A percentile compares a stretch with the other conserved stretches of the same genome.
phyloP scores from a whole-genome alignment of 2,797 vertebrate genomes.

The Phoeniculus purpureus region DNA sequence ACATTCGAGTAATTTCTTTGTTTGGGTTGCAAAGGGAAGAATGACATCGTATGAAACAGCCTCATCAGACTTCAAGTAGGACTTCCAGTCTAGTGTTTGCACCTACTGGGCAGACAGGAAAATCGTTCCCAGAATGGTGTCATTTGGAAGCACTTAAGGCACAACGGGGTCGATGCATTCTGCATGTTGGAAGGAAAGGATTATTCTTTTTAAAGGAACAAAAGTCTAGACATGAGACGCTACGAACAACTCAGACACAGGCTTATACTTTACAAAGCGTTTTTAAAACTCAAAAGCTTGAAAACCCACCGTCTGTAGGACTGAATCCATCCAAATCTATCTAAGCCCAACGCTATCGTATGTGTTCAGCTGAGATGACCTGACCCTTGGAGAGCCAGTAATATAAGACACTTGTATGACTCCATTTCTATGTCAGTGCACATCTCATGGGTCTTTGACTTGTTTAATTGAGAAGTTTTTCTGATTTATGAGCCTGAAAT shows the following conservation, averaged over 20 bases:
- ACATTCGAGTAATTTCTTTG: neutral
- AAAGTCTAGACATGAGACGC: neutral
- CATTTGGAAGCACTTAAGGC: neutral
- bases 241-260: neutral
- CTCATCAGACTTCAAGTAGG: neutral
- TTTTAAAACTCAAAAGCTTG: neutral
- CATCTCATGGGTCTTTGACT: neutral
- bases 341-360: neutral
- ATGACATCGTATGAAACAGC: neutral
- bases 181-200: neutral
- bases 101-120: neutral
- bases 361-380: neutral
- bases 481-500: neutral
- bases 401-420: neutral
- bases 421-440: neutral
- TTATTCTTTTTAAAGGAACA: neutral
- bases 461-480: neutral
- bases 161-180: neutral
- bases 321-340: neutral
- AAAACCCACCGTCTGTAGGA: neutral
- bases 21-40: neutral
- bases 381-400: neutral
- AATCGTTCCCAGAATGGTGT: neutral
- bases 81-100: neutral
- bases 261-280: neutral